Base-by-base conservation (phyloP, 2,113 vertebrate species). In the Oreochromis aureus region DNA sequence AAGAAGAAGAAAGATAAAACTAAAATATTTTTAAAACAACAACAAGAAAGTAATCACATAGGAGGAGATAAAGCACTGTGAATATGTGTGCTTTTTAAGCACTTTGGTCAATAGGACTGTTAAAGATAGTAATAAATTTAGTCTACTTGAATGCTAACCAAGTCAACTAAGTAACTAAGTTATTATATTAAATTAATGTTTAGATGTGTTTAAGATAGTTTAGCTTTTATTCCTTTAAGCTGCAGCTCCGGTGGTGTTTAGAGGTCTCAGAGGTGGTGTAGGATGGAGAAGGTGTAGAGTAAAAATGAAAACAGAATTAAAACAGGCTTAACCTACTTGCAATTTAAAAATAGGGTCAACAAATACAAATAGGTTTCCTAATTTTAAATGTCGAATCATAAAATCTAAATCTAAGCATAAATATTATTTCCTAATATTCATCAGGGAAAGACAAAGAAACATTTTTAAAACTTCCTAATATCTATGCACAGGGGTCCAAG, bases 161-260 rank as follows among this genome's bases (percentile, higher is more conserved):
- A 46, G n/a, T 61, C 0, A 61, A 61, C 15, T 10, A 61, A 59
- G 56, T 56, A 56, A 56, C 55, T 5, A 58, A 32, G 66, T 3
- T 76, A 19, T 32, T 51, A 30, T 32, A 51, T 78, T 0, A 78
- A 78, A 51, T 78, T 13, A 4, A 32, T 78, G 27, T 78, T 30
- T 78, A 51, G 24, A 51, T n/a, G 15, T 30, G 44, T 30, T 11
- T 78, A 32, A 78, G 27, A 51, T 27, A 19, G 44, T 32, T 51
- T 48, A 48, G 15, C 16, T 30, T 48, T 51, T 48, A 76, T 19
- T 76, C 15, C 15, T 32, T 76, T 76, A 4, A 51, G 44, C 44
- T 0, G 1, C 44, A 8, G 24, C 24, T 46, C 41, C 22, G 2
- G 41, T 48, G 69, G 22, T 19, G 15, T 76, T 73, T 48, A 48